Conservation (phyloP, 2,113 vertebrate species). For the Edolisoma coerulescens region DNA sequence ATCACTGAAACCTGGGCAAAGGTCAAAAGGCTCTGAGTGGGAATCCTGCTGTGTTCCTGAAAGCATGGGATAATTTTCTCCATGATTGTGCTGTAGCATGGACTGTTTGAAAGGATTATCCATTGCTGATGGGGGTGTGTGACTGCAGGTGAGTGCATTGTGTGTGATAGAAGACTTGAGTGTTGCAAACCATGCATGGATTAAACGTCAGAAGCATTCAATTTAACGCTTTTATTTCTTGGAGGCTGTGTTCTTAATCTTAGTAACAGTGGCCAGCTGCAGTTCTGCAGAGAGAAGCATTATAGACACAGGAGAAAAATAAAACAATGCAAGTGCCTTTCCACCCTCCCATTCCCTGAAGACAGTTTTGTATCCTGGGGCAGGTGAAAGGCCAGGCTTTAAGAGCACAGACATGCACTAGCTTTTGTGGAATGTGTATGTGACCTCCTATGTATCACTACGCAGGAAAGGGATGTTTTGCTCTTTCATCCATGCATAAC, state of each 20-base stretch:
- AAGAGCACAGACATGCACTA: not conserved
- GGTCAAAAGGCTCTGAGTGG: not conserved
- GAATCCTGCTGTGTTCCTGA: not conserved
- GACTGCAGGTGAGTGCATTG: not conserved
- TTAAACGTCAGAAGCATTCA: not conserved
- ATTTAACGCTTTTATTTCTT: slow-evolving; percentile 21
- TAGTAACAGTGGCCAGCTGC: not conserved
- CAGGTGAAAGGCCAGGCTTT: not conserved
- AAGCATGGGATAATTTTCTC: not conserved
- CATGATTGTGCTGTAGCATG: not conserved
- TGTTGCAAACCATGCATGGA: not conserved
- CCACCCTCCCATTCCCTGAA: not conserved
- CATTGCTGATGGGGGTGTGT: not conserved
- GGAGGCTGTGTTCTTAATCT: not conserved
- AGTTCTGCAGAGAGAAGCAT: not conserved
- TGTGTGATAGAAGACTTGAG: not conserved
- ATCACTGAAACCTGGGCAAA: not conserved
- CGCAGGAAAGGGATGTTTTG: not conserved
- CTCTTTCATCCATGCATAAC: not conserved
- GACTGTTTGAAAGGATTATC: not conserved
- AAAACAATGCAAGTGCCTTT: not conserved
- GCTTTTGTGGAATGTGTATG: not conserved
- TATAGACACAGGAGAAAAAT: not conserved
- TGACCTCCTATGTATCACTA: not conserved
- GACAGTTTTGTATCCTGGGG: not conserved